Evolutionary conservation across 2,888 invertebrate species (phyloP).

Genomic region (Liodrosophila aerea): DNA sequence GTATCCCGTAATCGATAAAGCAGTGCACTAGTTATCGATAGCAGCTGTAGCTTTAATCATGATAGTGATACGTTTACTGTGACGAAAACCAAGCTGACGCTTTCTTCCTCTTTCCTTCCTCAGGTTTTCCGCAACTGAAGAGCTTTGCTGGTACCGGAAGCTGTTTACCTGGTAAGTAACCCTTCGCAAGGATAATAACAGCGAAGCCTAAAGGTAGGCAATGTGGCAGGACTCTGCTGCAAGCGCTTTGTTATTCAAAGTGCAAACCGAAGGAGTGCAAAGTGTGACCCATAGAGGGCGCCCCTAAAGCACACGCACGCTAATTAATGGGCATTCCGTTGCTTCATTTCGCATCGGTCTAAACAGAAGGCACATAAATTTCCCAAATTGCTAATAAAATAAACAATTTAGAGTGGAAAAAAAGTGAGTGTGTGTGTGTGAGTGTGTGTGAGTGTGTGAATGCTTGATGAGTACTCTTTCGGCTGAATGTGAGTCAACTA

Average conservation of each 20-base stretch:
- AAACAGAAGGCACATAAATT: slow-evolving; percentile 59
- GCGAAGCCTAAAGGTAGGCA: slow-evolving; percentile 66
- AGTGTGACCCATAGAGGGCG: slow-evolving; percentile 57
- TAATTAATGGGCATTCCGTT: slow-evolving; percentile 73
- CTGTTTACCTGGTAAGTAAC: slow-evolving; percentile 79
- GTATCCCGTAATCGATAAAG: too few species aligned
- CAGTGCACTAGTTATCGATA: too few species aligned
- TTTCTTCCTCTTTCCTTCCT: slow-evolving; percentile 17
- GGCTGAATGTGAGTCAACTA: slow-evolving; percentile 53
- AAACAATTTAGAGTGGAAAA: slow-evolving; percentile 67
- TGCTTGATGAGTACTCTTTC: neutral
- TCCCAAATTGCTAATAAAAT: slow-evolving; percentile 76
- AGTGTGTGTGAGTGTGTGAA: slow-evolving; percentile 17
- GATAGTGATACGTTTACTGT: too few species aligned
- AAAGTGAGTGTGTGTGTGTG: slow-evolving; percentile 25
- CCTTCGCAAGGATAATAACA: slow-evolving; percentile 5
- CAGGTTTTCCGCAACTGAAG: slow-evolving; percentile 81
- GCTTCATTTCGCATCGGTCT: slow-evolving; percentile 63
- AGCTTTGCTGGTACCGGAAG: slow-evolving; percentile 77
- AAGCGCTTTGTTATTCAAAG: slow-evolving; percentile 30
- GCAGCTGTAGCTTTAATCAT: too few species aligned
- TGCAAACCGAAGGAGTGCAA: slow-evolving; percentile 6
- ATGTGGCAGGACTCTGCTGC: slow-evolving; percentile 17
- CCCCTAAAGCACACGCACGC: slow-evolving; percentile 35
- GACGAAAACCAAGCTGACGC: too few species aligned